Percentiles rank a stretch among this genome's conserved stretches.
Conservation (phyloP, 1,140 invertebrate genomes). For the Reticulitermes speratus region DNA sequence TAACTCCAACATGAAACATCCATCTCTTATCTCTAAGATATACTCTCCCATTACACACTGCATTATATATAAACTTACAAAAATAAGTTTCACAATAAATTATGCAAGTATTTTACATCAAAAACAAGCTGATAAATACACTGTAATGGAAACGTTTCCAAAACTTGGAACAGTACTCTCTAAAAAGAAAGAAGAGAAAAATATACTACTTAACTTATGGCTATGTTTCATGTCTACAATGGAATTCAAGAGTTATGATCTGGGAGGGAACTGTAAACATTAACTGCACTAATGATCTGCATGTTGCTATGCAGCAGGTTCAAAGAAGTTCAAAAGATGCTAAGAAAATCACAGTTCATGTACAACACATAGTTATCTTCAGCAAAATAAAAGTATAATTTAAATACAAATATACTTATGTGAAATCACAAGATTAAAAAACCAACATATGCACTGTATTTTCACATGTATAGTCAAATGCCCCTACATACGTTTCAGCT, state of each 20-base stretch:
- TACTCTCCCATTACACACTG: not conserved
- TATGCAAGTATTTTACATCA: not conserved
- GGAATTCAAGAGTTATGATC: not conserved
- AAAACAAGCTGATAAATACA: not conserved
- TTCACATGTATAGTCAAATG: too few relatives aligned
- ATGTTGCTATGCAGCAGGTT: not conserved
- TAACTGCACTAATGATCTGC: not conserved
- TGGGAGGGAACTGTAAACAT: not conserved
- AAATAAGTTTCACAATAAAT: not conserved
- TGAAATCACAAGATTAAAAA: too few relatives aligned
- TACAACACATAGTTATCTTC: not conserved
- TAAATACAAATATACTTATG: not conserved
- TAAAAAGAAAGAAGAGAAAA: not conserved
- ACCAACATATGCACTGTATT: too few relatives aligned
- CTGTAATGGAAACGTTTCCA: not conserved
- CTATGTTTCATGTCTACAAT: not conserved
- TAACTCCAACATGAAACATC: not conserved
- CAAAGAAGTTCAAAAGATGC: not conserved
- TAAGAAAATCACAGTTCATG: not conserved
- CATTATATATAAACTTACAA: not conserved
- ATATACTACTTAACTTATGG: not conserved
- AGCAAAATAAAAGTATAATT: slow-evolving; percentile 4
- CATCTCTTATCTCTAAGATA: not conserved
- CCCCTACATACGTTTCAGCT: too few relatives aligned
- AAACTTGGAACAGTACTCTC: not conserved